Evolutionary conservation across 92 coral and sea anemone species (phyloP).

Genomic region (Parazoanthus atlanticus): DNA sequence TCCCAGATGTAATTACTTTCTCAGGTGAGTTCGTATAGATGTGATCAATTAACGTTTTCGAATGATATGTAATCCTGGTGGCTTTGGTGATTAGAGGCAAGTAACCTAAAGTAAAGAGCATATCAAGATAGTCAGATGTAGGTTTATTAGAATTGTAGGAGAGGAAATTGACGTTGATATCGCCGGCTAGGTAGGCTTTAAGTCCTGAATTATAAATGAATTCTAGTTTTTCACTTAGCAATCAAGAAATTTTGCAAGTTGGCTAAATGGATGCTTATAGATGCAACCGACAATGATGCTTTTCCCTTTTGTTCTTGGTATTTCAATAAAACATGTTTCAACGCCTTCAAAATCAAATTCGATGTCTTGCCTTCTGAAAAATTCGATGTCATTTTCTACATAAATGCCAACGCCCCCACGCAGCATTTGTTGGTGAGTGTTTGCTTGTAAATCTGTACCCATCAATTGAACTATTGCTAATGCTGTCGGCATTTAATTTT

Average conservation of each 20-base stretch:
- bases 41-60: constrained; percentile 17
- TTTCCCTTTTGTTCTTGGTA: constrained; percentile 10
- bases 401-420: constrained; percentile 26
- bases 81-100: not conserved
- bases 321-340: constrained; percentile 16
- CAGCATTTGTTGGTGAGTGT: constrained; percentile 46
- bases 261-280: not conserved
- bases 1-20: too few relatives aligned
- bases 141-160: not conserved
- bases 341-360: constrained; percentile 4
- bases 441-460: constrained; percentile 30
- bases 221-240: not conserved
- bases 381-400: constrained; percentile 4
- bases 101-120: not conserved
- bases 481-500: constrained; percentile 20
- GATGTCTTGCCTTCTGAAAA: constrained; percentile 21
- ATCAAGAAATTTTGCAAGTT: not conserved
- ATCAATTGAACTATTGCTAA: constrained; percentile 12
- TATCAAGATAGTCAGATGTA: too few relatives aligned
- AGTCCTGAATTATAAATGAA: not conserved
- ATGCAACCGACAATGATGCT: not conserved
- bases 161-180: not conserved
- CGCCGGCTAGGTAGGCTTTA: not conserved
- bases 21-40: constrained; percentile 1
- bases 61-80: constrained; percentile 4